Evolutionary conservation across 2,888 invertebrate genomes (phyloP).

Genomic region (Cephalotes varians): DNA sequence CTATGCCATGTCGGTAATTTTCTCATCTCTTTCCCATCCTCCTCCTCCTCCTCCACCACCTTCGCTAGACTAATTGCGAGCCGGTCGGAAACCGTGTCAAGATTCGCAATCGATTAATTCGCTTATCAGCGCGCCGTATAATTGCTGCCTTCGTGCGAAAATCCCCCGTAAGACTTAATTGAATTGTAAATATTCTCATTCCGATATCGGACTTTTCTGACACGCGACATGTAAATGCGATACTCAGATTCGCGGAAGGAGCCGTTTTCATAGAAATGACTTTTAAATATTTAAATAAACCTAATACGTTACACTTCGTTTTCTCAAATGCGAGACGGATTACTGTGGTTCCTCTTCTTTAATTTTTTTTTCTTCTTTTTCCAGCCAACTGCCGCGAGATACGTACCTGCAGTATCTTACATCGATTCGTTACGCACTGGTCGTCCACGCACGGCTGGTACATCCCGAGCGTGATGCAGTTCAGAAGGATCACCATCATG

Average conservation of each 20-base stretch:
- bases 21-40: constrained; percentile 41
- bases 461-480: constrained; percentile 99
- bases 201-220: constrained; percentile 2
- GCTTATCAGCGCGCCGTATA: constrained; percentile 26
- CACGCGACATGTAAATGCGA: constrained; percentile 4
- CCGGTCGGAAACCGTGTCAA: constrained; percentile 34
- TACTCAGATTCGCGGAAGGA: neutral
- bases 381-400: neutral
- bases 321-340: constrained; percentile 15
- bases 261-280: constrained; percentile 20
- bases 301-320: neutral
- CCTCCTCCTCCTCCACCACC: neutral
- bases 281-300: constrained; percentile 18
- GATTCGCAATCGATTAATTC: constrained; percentile 44
- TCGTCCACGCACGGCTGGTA: constrained; percentile 99
- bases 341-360: neutral
- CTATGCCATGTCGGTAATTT: constrained; percentile 43
- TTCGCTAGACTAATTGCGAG: constrained; percentile 46
- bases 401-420: constrained; percentile 95
- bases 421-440: constrained; percentile 94
- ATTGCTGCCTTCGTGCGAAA: constrained; percentile 5
- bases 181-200: constrained; percentile 31
- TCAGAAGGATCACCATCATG: constrained; percentile 98
- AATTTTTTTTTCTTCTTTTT: neutral
- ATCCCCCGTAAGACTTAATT: constrained; percentile 10